Conservation (phyloP, 2,888 invertebrate genomes). For the Thymelicus acteon region DNA sequence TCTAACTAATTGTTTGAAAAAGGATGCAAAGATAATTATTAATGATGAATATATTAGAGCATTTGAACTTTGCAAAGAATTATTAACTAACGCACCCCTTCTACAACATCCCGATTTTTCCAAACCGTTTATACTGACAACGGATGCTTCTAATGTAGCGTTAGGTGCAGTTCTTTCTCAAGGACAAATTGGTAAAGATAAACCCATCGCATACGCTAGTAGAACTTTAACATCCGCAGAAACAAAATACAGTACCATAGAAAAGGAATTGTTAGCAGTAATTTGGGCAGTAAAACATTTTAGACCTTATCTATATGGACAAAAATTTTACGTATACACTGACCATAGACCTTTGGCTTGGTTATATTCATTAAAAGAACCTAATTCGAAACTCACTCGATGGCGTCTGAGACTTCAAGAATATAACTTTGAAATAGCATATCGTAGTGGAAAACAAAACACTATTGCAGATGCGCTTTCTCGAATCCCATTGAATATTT, state of each 20-base stretch:
- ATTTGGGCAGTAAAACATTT: slow-evolving; percentile 43
- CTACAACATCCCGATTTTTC: not conserved
- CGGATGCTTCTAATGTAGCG: slow-evolving; percentile 49
- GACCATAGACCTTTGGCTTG: slow-evolving; percentile 11
- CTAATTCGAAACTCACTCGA: slow-evolving; percentile 1
- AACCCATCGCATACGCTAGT: slow-evolving; percentile 29
- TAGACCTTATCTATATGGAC: slow-evolving; percentile 53
- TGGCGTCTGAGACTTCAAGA: slow-evolving; percentile 13
- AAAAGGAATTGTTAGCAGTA: slow-evolving; percentile 40
- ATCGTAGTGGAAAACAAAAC: slow-evolving; percentile 35
- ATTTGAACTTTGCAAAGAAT: not conserved
- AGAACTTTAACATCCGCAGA: slow-evolving; percentile 31
- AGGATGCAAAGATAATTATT: not conserved
- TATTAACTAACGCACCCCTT: not conserved
- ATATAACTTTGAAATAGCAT: slow-evolving; percentile 19
- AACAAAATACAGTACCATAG: slow-evolving; percentile 32
- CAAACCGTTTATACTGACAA: slow-evolving; percentile 43
- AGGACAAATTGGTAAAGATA: slow-evolving; percentile 41
- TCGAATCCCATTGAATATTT: not conserved
- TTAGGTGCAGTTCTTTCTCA: slow-evolving; percentile 50
- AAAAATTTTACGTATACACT: slow-evolving; percentile 44
- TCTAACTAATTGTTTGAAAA: not conserved
- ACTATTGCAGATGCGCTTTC: slow-evolving; percentile 38
- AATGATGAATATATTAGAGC: not conserved
- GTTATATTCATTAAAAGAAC: slow-evolving; percentile 10